Percentiles rank a stretch among this genome's conserved stretches.
phyloP scores from a whole-genome alignment of 2,113 vertebrate species.

The Oryzias woworae region DNA sequence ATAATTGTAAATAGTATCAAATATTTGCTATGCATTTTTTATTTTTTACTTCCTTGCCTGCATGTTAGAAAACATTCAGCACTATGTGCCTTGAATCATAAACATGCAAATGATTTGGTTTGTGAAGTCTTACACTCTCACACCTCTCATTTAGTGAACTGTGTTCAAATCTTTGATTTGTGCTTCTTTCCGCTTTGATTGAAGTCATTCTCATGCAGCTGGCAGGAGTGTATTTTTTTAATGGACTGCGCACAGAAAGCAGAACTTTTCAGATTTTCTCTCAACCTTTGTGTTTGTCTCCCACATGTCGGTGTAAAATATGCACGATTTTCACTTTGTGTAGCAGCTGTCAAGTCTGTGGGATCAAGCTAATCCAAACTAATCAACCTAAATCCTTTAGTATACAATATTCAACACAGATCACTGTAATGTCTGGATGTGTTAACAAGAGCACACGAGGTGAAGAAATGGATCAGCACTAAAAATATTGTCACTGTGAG shows the following conservation, averaged over 20 bases:
- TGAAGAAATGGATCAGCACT: no score
- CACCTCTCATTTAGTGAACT: background rate
- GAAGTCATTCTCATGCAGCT: slow-evolving; percentile 15
- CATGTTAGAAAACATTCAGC: no score
- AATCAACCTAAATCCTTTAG: slow-evolving; percentile 55
- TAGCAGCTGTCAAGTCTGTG: slow-evolving; percentile 45
- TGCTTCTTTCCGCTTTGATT: slow-evolving; percentile 8
- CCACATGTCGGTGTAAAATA: slow-evolving; percentile 52
- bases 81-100: no score
- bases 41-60: no score
- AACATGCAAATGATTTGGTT: no score
- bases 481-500: no score
- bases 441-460: no score
- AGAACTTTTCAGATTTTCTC: slow-evolving; percentile 27
- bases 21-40: no score
- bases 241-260: slow-evolving; percentile 15
- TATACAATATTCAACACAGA: no score
- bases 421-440: no score
- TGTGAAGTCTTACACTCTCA: no score
- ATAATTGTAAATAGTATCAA: no score
- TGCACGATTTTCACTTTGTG: slow-evolving; percentile 50
- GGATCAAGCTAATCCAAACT: slow-evolving; percentile 59
- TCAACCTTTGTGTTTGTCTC: slow-evolving; percentile 22
- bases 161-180: slow-evolving; percentile 14
- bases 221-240: slow-evolving; percentile 16